These are phyloP conservation scores for Galleria mellonella DNA, from an alignment of 1,140 invertebrate genomes.

Conservation along the genomic window DNA sequence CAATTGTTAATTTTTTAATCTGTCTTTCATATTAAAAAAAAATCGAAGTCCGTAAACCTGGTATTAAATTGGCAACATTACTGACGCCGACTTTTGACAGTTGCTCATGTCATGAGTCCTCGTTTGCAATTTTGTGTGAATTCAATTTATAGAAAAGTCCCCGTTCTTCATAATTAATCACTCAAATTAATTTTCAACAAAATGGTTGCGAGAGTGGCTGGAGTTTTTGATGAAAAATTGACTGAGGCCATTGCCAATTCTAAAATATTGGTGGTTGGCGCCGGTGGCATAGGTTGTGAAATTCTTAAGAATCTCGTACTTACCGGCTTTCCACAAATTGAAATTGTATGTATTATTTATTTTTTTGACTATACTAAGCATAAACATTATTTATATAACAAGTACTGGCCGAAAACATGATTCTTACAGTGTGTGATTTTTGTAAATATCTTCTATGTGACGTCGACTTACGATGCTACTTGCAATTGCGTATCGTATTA, in stretches of 20 bases:
- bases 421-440: too few relatives aligned
- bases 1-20: too few relatives aligned
- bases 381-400: too few relatives aligned
- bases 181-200: conserved; percentile 11
- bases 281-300: conserved; percentile 99
- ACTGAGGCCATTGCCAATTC: conserved; percentile 74
- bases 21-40: too few relatives aligned
- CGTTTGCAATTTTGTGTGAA: conserved; percentile 14
- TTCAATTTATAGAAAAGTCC: background rate
- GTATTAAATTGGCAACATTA: background rate
- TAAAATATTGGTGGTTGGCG: conserved; percentile 92
- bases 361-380: too few relatives aligned
- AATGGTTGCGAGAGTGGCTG: conserved; percentile 79
- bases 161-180: conserved; percentile 1
- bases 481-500: background rate
- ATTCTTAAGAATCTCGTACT: conserved; percentile 98
- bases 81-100: conserved; percentile 35
- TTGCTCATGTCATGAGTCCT: conserved; percentile 9
- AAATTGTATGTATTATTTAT: conserved; percentile 85
- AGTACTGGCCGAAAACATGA: too few relatives aligned
- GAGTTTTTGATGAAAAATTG: conserved; percentile 78
- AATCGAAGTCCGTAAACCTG: background rate
- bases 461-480: background rate
- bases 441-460: background rate
- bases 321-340: conserved; percentile 94